These are phyloP conservation scores for Mesocricetus auratus DNA, from an alignment of 2,113 vertebrate species.

Conservation along the genomic window DNA sequence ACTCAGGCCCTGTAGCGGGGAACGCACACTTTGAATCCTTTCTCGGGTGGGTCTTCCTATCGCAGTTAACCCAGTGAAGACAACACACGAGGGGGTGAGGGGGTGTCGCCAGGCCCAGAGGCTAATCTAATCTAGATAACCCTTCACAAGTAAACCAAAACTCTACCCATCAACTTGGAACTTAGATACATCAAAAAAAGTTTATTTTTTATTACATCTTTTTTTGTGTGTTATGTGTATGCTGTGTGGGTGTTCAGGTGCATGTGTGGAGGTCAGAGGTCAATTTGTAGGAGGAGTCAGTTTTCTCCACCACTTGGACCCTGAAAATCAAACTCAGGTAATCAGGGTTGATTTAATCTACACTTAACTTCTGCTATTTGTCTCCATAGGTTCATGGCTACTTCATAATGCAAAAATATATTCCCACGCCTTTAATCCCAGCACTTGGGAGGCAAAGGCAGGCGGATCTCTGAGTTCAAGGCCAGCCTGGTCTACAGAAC, in stretches of 20 bases:
- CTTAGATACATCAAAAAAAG: background rate
- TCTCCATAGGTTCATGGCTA: background rate
- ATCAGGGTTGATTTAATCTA: background rate
- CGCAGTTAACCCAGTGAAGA: background rate
- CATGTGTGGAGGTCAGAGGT: background rate
- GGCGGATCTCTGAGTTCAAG: too few species aligned
- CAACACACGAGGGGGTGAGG: too few species aligned
- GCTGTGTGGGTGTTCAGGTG: background rate
- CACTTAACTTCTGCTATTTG: background rate
- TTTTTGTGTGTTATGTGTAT: background rate
- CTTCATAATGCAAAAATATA: background rate
- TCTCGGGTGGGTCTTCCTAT: background rate
- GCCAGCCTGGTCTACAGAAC: too few species aligned
- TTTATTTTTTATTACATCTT: background rate
- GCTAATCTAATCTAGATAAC: background rate
- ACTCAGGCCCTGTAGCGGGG: background rate
- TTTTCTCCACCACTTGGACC: background rate
- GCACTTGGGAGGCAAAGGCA: too few species aligned
- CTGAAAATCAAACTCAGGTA: background rate
- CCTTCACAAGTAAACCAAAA: background rate
- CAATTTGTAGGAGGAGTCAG: background rate
- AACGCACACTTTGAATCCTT: background rate
- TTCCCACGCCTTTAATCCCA: background rate
- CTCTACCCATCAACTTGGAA: background rate
- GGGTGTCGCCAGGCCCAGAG: background rate